Evolutionary conservation across 2,797 vertebrate species (phyloP).

Genomic region (Sebastes diaconus): DNA sequence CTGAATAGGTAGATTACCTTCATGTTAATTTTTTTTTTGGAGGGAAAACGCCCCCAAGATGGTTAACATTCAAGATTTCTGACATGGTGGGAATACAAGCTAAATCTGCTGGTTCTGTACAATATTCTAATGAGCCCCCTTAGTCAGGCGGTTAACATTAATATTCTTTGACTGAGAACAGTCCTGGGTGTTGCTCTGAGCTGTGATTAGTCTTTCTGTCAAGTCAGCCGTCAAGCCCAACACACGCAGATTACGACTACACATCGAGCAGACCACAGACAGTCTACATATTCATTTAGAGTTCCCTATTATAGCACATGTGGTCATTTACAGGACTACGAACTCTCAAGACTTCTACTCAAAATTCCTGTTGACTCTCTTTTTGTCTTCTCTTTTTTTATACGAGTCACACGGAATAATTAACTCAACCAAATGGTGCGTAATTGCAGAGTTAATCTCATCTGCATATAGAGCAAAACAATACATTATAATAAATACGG

Average conservation of each 20-base stretch:
- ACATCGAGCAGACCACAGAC: not conserved
- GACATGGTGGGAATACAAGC: not conserved
- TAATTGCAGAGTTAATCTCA: conserved; percentile 45
- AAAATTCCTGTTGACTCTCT: not conserved
- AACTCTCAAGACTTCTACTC: not conserved
- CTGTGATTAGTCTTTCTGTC: conserved; percentile 36
- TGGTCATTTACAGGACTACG: not conserved
- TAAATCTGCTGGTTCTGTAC: not conserved
- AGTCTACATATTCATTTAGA: not conserved
- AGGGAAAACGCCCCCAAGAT: not conserved
- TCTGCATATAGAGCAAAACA: conserved; percentile 37
- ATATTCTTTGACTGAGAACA: conserved; percentile 28
- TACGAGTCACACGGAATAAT: conserved; percentile 1
- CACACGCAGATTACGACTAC: conserved; percentile 10
- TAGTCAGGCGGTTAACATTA: conserved; percentile 6
- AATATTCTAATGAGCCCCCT: conserved; percentile 19
- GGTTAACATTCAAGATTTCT: not conserved
- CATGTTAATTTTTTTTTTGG: not conserved
- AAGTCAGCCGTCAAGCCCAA: conserved; percentile 14
- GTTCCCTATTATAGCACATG: not conserved
- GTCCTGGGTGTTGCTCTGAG: conserved; percentile 26
- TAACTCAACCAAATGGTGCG: conserved; percentile 22
- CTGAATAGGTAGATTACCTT: not conserved
- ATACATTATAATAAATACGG: conserved; percentile 10
- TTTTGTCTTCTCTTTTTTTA: not conserved